These are phyloP conservation scores for Temnothorax ravouxi DNA, from an alignment of 2,888 invertebrate genomes.

Conservation along the genomic window DNA sequence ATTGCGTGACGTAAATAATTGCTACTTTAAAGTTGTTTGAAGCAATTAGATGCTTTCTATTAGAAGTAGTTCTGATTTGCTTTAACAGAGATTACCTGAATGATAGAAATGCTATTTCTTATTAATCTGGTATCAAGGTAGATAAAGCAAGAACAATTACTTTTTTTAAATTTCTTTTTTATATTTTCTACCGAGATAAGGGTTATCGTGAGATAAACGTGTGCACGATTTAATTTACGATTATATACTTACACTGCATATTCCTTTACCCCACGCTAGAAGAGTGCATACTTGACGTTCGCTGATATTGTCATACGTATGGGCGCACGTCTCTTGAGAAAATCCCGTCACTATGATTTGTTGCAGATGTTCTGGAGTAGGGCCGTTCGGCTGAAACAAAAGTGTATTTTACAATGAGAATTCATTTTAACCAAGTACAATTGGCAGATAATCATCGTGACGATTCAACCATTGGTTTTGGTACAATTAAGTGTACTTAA, in stretches of 20 bases:
- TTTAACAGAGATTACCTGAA: background rate
- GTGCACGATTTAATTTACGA: background rate
- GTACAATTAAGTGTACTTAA: background rate
- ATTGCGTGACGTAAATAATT: background rate
- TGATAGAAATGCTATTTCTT: background rate
- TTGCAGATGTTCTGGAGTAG: background rate
- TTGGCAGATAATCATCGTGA: too few species aligned
- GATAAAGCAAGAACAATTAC: background rate
- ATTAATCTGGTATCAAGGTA: background rate
- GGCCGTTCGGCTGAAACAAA: background rate
- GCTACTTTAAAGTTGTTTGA: background rate
- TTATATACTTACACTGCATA: conserved; percentile 79
- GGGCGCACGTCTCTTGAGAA: background rate
- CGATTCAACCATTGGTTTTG: too few species aligned
- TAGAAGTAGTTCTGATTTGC: background rate
- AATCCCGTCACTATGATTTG: background rate
- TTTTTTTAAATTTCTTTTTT: background rate
- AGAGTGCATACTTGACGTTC: conserved; percentile 78
- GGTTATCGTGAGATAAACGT: background rate
- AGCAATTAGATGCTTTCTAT: background rate
- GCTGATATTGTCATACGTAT: background rate
- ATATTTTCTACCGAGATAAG: background rate
- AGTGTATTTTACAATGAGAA: background rate
- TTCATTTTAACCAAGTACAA: too few species aligned
- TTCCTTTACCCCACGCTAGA: conserved; percentile 78